Evolutionary conservation across 2,888 invertebrate species (phyloP).

Genomic region (Geophilus truncorum): DNA sequence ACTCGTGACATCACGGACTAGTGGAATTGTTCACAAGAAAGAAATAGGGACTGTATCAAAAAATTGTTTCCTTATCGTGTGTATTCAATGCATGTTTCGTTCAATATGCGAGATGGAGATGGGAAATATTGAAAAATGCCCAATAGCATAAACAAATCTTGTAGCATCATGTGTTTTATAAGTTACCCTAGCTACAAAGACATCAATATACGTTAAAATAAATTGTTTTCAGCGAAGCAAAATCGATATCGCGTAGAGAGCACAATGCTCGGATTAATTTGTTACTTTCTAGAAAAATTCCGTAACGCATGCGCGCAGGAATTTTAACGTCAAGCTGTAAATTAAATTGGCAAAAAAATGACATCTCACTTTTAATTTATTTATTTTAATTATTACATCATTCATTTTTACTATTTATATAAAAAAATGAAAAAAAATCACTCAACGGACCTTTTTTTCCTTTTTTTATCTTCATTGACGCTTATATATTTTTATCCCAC

Average conservation of each 20-base stretch:
- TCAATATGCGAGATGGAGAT: neutral
- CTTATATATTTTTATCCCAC: conserved; percentile 8
- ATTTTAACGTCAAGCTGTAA: neutral
- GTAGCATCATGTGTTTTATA: neutral
- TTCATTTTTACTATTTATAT: neutral
- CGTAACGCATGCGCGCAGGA: too few species aligned
- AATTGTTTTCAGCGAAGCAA: neutral
- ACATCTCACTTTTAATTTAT: neutral
- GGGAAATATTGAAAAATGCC: neutral
- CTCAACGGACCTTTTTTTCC: neutral
- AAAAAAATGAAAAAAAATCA: too few species aligned
- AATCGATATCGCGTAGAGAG: neutral
- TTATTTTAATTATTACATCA: neutral
- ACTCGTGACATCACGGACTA: too few species aligned
- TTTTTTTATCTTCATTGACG: neutral
- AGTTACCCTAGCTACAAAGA: neutral
- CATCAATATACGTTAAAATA: neutral
- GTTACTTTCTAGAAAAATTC: too few species aligned
- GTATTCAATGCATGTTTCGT: neutral
- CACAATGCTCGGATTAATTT: neutral
- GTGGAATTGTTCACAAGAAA: too few species aligned
- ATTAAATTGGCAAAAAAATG: neutral
- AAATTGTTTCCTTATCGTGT: neutral
- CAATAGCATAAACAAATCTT: neutral
- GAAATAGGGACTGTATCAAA: too few species aligned